A percentile compares a stretch with the other conserved stretches of the same genome.
Evolutionary conservation across 2,888 invertebrate species (phyloP).

Genomic region (Crepidodera aurea): DNA sequence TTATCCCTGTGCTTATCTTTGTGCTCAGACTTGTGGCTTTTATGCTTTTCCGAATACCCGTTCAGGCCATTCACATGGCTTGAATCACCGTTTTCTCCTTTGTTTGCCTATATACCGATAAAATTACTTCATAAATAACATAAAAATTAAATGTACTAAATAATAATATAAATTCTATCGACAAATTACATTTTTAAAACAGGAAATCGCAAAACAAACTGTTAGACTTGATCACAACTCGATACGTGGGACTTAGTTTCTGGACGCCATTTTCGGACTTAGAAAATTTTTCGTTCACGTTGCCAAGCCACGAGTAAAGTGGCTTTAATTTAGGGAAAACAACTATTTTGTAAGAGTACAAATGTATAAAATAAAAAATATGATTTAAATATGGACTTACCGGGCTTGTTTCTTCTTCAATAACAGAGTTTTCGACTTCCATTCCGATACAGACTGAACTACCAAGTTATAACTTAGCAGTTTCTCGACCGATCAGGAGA

Average conservation of each 20-base stretch:
- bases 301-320: constrained; percentile 64
- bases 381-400: constrained; percentile 65
- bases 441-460: constrained; percentile 66
- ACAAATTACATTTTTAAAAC: constrained; percentile 5
- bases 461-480: constrained; percentile 44
- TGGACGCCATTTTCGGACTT: constrained; percentile 91
- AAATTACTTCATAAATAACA: constrained; percentile 19
- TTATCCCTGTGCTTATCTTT: constrained; percentile 66
- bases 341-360: constrained; percentile 42
- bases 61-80: constrained; percentile 80
- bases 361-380: constrained; percentile 41
- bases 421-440: constrained; percentile 72
- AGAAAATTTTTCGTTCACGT: constrained; percentile 68
- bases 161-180: background rate
- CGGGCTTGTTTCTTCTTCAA: constrained; percentile 66
- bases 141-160: constrained; percentile 17
- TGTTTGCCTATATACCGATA: constrained; percentile 40
- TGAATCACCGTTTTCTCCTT: constrained; percentile 56
- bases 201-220: background rate
- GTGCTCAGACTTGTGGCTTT: constrained; percentile 67
- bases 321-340: constrained; percentile 38
- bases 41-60: constrained; percentile 70
- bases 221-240: background rate
- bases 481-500: constrained; percentile 38
- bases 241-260: constrained; percentile 72